Evolutionary conservation across 2,113 vertebrate genomes (phyloP), one percentile per base, ranked within the genome.

Genomic region (Herpailurus yagouaroundi): DNA sequence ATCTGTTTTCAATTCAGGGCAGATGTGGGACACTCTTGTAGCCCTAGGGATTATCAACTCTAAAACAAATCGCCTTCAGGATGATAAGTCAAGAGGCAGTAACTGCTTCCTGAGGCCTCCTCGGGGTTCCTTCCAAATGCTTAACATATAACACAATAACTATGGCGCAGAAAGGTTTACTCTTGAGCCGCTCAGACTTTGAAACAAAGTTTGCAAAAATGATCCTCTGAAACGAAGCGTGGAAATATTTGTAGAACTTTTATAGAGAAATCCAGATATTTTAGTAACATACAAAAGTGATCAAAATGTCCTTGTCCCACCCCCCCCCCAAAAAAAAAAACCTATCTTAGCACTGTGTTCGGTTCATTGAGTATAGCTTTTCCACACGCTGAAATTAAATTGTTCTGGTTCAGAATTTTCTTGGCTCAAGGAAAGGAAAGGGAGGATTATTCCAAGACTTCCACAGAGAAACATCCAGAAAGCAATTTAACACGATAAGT

Each of bases 1-100:
- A 98, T 98, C 98, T 98, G 98, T 97, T 98, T 99, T 97, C 98
- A 98, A 98, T 98, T 98, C 97, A 92, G 93, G 97, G 98, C 98
- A 98, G 97, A 99, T 97, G 97, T 97, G 98, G 97, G 96, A 87
- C 97, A 80, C 69, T 86, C 79, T 97, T 88, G 50, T 87, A 98
- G 96, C 85, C 97, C 94, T 45, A 95, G 97, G 97, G 97, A 98
- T 98, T 98, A 98, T 97, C 95, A 95, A 96, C 97, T 96, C 95
- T 93, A 97, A 96, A 98, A 97, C 95, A 97, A 98, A 98, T 98
- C 84, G 92, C 95, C 97, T 89, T 96, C 84, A 97, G 97, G 89
- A 97, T 25, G 93, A 95, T 96, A 94, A 94, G 97, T 97, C 90
- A 95, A 95, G 98, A 92, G 95, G 97, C 94, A 95, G 95, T 38